Conservation (phyloP, 2,888 invertebrate genomes). For the Dichetophora obliterata region DNA sequence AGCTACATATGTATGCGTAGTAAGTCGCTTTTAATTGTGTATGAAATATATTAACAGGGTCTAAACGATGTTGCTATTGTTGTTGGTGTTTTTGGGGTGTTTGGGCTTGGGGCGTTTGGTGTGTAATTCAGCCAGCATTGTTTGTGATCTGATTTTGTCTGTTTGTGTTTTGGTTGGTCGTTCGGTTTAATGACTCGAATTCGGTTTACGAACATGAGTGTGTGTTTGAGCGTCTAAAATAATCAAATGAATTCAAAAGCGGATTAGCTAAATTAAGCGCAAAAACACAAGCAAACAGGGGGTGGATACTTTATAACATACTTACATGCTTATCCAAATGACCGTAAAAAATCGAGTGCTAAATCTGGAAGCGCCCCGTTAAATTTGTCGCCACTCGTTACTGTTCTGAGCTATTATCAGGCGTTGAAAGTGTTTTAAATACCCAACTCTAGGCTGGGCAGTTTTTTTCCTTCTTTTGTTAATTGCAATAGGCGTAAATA, state of each 20-base stretch:
- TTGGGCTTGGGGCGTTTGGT: too few species aligned
- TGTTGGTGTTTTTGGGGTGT: background rate
- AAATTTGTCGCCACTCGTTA: too few species aligned
- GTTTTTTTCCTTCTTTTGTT: background rate
- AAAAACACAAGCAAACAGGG: background rate
- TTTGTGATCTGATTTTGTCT: background rate
- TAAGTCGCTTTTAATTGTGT: background rate
- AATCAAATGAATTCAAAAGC: background rate
- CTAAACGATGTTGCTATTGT: background rate
- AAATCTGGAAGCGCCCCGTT: too few species aligned
- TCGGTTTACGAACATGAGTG: background rate
- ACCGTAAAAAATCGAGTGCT: too few species aligned
- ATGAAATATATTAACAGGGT: background rate
- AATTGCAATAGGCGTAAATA: background rate
- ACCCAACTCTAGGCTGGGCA: background rate
- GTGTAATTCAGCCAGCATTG: background rate
- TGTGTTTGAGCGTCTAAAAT: background rate
- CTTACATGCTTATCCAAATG: too few species aligned
- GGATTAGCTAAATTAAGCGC: constrained; percentile 2
- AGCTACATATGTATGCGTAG: background rate
- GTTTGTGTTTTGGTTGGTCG: constrained; percentile 20
- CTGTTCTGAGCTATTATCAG: too few species aligned
- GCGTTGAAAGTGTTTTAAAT: background rate
- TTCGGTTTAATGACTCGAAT: background rate
- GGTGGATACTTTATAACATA: too few species aligned